Evolutionary conservation across 2,888 invertebrate species (phyloP), one percentile per base, ranked within the genome.

Genomic region (Drosophila macrospina): DNA sequence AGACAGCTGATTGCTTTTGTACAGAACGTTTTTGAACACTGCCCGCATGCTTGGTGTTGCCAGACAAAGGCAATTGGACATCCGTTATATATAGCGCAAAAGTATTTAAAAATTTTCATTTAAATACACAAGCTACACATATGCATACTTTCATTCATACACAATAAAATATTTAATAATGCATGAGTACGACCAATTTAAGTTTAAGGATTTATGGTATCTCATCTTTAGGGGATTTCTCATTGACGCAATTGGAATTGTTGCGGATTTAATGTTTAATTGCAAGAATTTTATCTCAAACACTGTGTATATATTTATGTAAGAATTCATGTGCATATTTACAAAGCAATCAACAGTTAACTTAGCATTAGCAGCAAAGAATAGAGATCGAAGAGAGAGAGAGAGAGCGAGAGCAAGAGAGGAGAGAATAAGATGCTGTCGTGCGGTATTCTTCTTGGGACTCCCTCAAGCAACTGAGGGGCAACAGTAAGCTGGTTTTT

Each of bases 401-500:
- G 28, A 20, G 20, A 20, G 20, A 20, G 20, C 1, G 20, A 3
- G 2, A 20, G 2, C 24, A 26, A 16, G 47, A 56, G 37, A 47
- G 36, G n/a, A 34, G 60, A 60, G 47, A 52, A 30, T n/a, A 26
- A n/a, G 39, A 30, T 24, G 20, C 3, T 20, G 20, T 20, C 20
- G 20, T 20, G 20, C 20, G 20, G 1, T 20, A 20, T 20, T 0
- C 24, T 16, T 34, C 37, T 16, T 62, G 62, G 41, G 41, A 55
- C 48, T 55, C 41, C 32, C 55, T 16, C 5, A 56, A 42, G 34
- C 24, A 63, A 26, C 24, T 50, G 50, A 54, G 61, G 28, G 37
- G 34, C 26, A 42, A 47, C 37, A 42, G 67, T 56, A 77, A 85
- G 83, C 85, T 73, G 84, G 86, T 82, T 85, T 80, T 85, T 76